phyloP scores from a whole-genome alignment of 2,888 invertebrate species.

The Cremastobaeus sp. region DNA sequence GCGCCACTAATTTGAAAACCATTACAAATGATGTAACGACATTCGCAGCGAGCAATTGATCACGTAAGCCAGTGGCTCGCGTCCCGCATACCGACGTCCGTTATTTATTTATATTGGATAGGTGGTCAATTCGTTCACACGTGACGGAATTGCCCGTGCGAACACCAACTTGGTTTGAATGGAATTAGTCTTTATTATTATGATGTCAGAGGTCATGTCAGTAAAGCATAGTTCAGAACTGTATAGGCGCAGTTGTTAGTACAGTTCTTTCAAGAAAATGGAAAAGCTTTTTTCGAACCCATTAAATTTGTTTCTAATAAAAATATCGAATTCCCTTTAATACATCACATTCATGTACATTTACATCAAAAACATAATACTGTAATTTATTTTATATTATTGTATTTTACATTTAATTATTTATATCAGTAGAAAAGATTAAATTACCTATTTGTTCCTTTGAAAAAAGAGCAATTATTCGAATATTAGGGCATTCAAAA shows the following conservation, averaged over 20 bases:
- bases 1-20: conserved; percentile 46
- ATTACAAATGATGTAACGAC: conserved; percentile 60
- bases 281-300: too few relatives aligned
- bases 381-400: too few relatives aligned
- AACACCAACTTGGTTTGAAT: conserved; percentile 32
- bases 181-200: conserved; percentile 40
- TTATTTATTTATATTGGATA: conserved; percentile 73
- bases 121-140: conserved; percentile 72
- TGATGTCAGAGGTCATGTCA: conserved; percentile 35
- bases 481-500: too few relatives aligned
- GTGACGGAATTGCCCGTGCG: conserved; percentile 67
- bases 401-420: too few relatives aligned
- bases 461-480: too few relatives aligned
- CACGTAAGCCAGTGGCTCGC: conserved; percentile 68
- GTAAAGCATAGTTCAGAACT: conserved; percentile 35
- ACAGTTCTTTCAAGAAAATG: too few relatives aligned
- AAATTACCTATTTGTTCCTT: too few relatives aligned
- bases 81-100: conserved; percentile 69
- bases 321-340: too few relatives aligned
- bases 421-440: too few relatives aligned
- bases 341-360: too few relatives aligned
- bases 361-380: too few relatives aligned
- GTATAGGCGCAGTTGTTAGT: conserved; percentile 5
- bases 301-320: not conserved
- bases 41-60: conserved; percentile 67